phyloP scores from a whole-genome alignment of 2,113 vertebrate species.

The Xiphophorus hellerii region DNA sequence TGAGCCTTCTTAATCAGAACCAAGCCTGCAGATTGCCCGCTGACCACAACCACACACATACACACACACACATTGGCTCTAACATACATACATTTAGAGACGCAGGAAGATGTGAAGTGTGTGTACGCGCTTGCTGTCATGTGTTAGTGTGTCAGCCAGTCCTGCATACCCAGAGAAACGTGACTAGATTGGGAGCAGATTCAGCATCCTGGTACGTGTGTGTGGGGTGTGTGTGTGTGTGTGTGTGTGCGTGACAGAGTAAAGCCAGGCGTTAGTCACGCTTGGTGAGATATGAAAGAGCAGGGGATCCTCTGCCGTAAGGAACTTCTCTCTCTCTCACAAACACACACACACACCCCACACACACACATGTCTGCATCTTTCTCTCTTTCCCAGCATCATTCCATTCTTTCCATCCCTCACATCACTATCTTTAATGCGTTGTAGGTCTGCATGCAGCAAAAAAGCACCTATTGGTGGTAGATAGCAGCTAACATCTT shows the following conservation, averaged over 20 bases:
- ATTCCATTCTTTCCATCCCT: conserved; percentile 38
- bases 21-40: conserved; percentile 47
- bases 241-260: conserved; percentile 35
- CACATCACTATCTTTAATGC: conserved; percentile 29
- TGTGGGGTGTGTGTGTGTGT: conserved; percentile 27
- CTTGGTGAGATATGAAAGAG: conserved; percentile 75
- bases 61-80: neutral
- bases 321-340: conserved; percentile 47
- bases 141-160: conserved; percentile 63
- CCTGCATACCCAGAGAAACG: conserved; percentile 54
- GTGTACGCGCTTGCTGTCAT: conserved; percentile 49
- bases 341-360: neutral
- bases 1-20: conserved; percentile 45
- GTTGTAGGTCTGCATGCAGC: conserved; percentile 26
- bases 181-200: conserved; percentile 69
- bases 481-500: conserved; percentile 27
- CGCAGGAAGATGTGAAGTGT: neutral
- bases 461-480: conserved; percentile 19
- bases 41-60: conserved; percentile 14
- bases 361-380: conserved; percentile 53
- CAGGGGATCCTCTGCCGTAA: conserved; percentile 72
- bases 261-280: conserved; percentile 69
- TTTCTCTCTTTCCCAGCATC: conserved; percentile 28
- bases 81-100: conserved; percentile 3
- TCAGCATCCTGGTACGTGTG: conserved; percentile 57